These are phyloP conservation scores for Drosophila pandora DNA, from an alignment of 1,140 invertebrate species.

Conservation along the genomic window DNA sequence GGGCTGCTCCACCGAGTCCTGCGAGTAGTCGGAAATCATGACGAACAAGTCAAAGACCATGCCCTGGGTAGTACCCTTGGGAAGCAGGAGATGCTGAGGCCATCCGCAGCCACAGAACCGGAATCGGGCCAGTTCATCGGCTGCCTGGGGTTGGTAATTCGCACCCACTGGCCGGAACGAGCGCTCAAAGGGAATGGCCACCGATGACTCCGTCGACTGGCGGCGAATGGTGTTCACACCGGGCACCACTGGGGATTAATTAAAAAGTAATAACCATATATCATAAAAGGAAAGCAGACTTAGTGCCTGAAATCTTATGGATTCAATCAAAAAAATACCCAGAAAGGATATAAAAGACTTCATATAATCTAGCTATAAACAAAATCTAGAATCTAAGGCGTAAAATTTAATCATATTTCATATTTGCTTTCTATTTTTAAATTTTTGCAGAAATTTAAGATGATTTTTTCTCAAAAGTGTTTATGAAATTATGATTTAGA, in stretches of 20 bases:
- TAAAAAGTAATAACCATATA: slow-evolving; percentile 5
- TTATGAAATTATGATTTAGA: no score
- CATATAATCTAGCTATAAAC: background rate
- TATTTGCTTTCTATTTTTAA: no score
- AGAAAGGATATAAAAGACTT: background rate
- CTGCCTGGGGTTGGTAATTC: slow-evolving; percentile 62
- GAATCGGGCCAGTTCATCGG: slow-evolving; percentile 78
- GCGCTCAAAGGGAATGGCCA: slow-evolving; percentile 88
- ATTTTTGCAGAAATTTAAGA: no score
- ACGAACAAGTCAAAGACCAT: slow-evolving; percentile 84
- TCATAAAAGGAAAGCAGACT: background rate
- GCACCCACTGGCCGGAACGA: slow-evolving; percentile 86
- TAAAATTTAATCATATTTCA: no score
- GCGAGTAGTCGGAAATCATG: slow-evolving; percentile 84
- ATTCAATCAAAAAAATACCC: background rate
- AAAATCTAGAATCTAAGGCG: background rate
- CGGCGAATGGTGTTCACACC: slow-evolving; percentile 86
- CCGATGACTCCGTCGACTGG: slow-evolving; percentile 85
- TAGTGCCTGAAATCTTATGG: background rate
- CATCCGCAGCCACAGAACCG: slow-evolving; percentile 86
- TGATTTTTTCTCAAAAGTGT: no score
- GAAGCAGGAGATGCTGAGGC: slow-evolving; percentile 85
- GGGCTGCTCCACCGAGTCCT: slow-evolving; percentile 86
- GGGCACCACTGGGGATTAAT: slow-evolving; percentile 84
- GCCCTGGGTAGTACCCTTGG: slow-evolving; percentile 84